Base-by-base conservation (phyloP, 2,888 invertebrate genomes). In the Lymantria monacha region DNA sequence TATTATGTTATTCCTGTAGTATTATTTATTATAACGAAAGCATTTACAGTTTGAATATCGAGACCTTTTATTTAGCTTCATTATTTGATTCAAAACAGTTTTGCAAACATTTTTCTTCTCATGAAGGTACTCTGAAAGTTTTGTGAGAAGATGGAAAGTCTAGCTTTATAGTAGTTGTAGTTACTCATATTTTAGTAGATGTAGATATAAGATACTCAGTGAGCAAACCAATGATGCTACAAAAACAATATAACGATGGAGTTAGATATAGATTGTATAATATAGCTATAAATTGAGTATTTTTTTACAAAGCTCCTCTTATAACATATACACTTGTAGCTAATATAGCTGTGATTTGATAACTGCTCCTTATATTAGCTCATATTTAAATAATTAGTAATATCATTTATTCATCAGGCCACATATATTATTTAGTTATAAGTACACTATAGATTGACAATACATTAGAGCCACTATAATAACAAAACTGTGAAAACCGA, bases 91-190 rank as follows among this genome's bases (percentile, higher is more conserved):
- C 69, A 74, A 74, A 87, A 91, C 90, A 89, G 89, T 90, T 90
- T 87, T 91, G 91, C 91, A 91, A 91, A 91, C 91, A 91, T 88
- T 90, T 90, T 91, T 90, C 89, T 90, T 86, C 87, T 89, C 86
- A 87, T 87, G 78, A 87, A 86, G 84, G 85, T 84, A 86, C 85
- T 84, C 81, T 85, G 82, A 87, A 89, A 85, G 87, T 88, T 89
- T 86, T 87, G 83, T 87, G 86, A 87, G 85, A 86, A 88, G 85
- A 86, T 85, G 79, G 82, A 78, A 85, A 83, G 79, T 77, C 72
- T 87, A 88, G 88, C 87, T 85, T 87, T 79, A 83, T 62, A 74
- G 87, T 90, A 89, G 88, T 70, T 72, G 84, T 89, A 87, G 85
- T 71, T 64, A 73, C 63, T 78, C 81, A 85, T 87, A 71, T 77